Conservation (phyloP, 2,888 invertebrate genomes). For the Nebria brevicollis region DNA sequence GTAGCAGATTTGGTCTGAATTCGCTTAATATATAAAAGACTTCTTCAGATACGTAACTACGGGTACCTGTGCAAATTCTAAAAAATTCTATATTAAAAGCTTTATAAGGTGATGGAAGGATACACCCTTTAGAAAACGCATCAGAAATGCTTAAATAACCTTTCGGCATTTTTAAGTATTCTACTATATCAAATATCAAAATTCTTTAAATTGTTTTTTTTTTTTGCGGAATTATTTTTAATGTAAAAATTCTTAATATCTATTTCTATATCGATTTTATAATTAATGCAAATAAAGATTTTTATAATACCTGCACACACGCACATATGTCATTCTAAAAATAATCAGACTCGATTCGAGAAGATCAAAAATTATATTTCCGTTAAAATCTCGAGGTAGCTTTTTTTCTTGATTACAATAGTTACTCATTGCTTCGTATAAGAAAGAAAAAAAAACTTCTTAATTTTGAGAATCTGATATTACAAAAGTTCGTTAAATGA, state of each 20-base stretch:
- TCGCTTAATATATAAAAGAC: not conserved
- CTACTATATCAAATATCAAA: not conserved
- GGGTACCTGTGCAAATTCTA: conserved; percentile 12
- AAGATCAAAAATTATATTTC: too few species aligned
- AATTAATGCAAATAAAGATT: too few species aligned
- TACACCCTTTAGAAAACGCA: conserved; percentile 9
- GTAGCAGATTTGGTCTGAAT: conserved; percentile 2
- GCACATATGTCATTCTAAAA: not conserved
- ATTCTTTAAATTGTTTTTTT: not conserved
- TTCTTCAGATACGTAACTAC: not conserved
- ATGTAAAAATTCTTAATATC: not conserved
- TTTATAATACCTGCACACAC: too few species aligned
- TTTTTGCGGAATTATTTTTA: not conserved
- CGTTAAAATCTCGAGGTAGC: too few species aligned
- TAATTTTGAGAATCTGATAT: not conserved
- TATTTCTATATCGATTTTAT: not conserved
- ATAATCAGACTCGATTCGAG: too few species aligned
- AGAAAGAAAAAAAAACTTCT: too few species aligned
- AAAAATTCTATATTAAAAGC: not conserved
- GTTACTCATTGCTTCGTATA: too few species aligned
- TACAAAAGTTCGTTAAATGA: conserved; percentile 6
- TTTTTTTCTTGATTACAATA: too few species aligned
- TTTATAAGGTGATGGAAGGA: not conserved
- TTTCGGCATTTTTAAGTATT: not conserved
- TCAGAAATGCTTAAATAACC: not conserved